Evolutionary conservation across 2,113 vertebrate species (phyloP).

Genomic region (Paraplagusia blochii): DNA sequence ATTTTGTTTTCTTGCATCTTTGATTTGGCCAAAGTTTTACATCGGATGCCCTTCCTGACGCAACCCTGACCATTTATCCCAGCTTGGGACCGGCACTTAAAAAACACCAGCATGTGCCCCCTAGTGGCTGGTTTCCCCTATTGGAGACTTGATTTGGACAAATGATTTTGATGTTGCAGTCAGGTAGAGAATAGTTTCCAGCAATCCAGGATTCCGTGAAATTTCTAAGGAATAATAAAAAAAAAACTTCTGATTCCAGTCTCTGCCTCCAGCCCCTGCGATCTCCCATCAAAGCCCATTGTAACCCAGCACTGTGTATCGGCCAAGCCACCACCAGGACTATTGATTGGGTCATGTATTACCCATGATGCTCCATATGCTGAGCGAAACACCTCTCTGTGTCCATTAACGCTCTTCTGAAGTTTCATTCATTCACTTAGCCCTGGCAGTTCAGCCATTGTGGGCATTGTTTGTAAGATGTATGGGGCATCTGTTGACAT

Average conservation of each 20-base stretch:
- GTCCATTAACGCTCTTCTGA: constrained; percentile 68
- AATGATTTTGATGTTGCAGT: too few species aligned
- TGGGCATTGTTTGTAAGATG: constrained; percentile 66
- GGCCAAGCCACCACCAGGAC: constrained; percentile 51
- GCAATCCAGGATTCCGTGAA: too few species aligned
- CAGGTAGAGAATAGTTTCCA: too few species aligned
- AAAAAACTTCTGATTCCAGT: constrained; percentile 1
- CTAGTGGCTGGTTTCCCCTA: too few species aligned
- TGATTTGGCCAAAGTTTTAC: too few species aligned
- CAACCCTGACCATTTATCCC: too few species aligned
- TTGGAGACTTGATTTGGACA: too few species aligned
- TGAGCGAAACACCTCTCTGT: constrained; percentile 66
- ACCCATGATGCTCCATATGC: constrained; percentile 65
- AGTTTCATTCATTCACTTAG: constrained; percentile 67
- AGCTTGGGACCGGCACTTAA: too few species aligned
- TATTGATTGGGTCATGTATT: constrained; percentile 69
- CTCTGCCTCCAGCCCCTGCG: constrained; percentile 21
- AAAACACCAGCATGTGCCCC: too few species aligned
- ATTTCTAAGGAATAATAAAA: too few species aligned
- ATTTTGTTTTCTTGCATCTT: too few species aligned
- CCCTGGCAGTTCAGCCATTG: constrained; percentile 58
- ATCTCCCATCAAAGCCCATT: constrained; percentile 25
- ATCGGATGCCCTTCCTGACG: too few species aligned
- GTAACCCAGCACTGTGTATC: constrained; percentile 63
- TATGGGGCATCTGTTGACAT: constrained; percentile 67